Evolutionary conservation across 2,888 invertebrate genomes (phyloP), one percentile per base, ranked within the genome.

Genomic region (Agrotis clavis): DNA sequence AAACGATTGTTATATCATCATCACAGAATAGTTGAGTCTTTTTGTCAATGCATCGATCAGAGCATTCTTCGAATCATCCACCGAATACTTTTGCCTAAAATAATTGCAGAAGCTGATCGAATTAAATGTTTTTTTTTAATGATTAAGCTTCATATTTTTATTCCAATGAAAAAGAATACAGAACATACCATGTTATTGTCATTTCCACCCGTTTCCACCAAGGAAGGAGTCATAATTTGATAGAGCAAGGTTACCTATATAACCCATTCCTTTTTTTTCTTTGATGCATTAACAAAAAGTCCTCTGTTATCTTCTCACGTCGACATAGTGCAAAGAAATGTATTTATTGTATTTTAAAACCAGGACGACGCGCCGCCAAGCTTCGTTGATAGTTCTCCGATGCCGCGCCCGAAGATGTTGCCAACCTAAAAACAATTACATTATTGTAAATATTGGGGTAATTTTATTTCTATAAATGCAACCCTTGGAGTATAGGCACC

Each of bases 381-480:
- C 95, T 98, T 98, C 88, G 98, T 98, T 90, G 98, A 98, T 89
- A 99, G 97, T 90, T 99, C 98, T 84, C 99, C 99, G 88, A 99
- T 98, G 85, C 99, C 98, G 92, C 98, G 98, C 67, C 99, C 99
- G 88, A 99, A 98, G 93, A 99, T 98, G 95, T 98, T 98, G 87
- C 98, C 98, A 89, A 99, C 98, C 95, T 98, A 97, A 90, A 90
- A 85, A 85, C n/a, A 66, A 13, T 47, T 0, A 48, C 0, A 57
- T 50, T 51, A n/a, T n/a, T n/a, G n/a, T n/a, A 2, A n/a, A 47
- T 9, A n/a, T 61, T 4, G 25, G 30, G 53, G 57, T 54, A 63
- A 54, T 16, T 35, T 13, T 41, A 11, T 45, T 45, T 41, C 3
- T 35, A 1, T 14, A 21, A 18, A 2, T 25, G 62, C 9, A 21